Evolutionary conservation across 37 sponge, comb jelly and placozoan species (phyloP).

Genomic region (Axinella damicornis): DNA sequence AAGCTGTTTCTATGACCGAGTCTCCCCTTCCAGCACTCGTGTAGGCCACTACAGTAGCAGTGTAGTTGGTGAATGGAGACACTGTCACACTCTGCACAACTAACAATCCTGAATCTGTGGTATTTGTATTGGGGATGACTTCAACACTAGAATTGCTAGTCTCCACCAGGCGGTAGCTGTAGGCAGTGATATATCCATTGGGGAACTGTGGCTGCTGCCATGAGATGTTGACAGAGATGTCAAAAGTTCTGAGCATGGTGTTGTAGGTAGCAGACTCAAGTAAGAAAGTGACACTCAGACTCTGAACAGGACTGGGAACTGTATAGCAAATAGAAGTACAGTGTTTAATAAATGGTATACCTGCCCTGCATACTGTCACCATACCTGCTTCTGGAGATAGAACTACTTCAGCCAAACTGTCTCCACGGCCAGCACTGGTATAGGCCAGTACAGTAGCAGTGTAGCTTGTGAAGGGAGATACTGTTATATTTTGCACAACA

Average conservation of each 20-base stretch:
- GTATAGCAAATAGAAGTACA: background rate
- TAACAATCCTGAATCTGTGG: too few relatives aligned
- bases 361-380: too few relatives aligned
- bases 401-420: background rate
- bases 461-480: conserved; percentile 18
- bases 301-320: conserved; percentile 24
- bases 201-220: too few relatives aligned
- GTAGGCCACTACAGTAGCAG: background rate
- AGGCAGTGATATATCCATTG: too few relatives aligned
- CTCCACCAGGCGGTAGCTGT: too few relatives aligned
- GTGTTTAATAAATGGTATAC: too few relatives aligned
- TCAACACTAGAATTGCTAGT: too few relatives aligned
- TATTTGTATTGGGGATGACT: too few relatives aligned
- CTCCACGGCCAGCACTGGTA: conserved; percentile 25
- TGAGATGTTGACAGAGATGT: too few relatives aligned
- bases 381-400: conserved; percentile 45
- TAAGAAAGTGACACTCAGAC: background rate
- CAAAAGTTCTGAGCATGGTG: background rate
- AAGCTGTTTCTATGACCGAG: background rate
- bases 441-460: conserved; percentile 19
- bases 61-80: conserved; percentile 26
- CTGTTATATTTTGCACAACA: background rate
- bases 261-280: background rate
- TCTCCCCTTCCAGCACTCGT: conserved; percentile 6
- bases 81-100: background rate